Evolutionary conservation across 2,888 invertebrate genomes (phyloP).

Genomic region (Griposia aprilina): DNA sequence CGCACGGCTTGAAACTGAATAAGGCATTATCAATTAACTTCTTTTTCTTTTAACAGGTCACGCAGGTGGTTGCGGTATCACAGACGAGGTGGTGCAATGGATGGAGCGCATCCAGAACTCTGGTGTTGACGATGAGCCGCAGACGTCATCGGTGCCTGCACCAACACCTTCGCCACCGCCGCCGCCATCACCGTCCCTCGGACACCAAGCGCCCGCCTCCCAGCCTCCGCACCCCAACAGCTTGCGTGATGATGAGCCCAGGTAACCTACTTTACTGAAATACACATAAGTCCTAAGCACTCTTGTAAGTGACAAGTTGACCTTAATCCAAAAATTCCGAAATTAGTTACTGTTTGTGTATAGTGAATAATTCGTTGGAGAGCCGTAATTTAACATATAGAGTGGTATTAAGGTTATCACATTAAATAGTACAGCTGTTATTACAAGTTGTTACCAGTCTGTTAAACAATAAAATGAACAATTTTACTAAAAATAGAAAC

Average conservation of each 20-base stretch:
- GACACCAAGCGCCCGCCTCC: constrained; percentile 76
- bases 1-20: background rate
- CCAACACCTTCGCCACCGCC: constrained; percentile 74
- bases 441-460: no score
- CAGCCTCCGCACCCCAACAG: constrained; percentile 85
- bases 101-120: constrained; percentile 97
- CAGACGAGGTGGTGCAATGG: constrained; percentile 96
- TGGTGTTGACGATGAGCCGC: constrained; percentile 91
- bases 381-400: no score
- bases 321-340: background rate
- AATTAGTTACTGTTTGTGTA: background rate
- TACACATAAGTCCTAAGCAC: background rate
- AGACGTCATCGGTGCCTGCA: constrained; percentile 76
- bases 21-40: background rate
- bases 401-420: no score
- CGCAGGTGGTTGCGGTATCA: constrained; percentile 96
- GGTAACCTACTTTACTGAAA: constrained; percentile 73
- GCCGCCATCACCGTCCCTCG: constrained; percentile 7
- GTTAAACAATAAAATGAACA: no score
- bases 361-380: background rate
- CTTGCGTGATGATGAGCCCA: constrained; percentile 85
- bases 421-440: no score
- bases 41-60: constrained; percentile 91
- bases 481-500: no score
- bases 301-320: background rate